Percentiles rank a stretch among this genome's conserved stretches.
phyloP scores from a whole-genome alignment of 2,113 vertebrate genomes.

The Entelurus aequoreus region DNA sequence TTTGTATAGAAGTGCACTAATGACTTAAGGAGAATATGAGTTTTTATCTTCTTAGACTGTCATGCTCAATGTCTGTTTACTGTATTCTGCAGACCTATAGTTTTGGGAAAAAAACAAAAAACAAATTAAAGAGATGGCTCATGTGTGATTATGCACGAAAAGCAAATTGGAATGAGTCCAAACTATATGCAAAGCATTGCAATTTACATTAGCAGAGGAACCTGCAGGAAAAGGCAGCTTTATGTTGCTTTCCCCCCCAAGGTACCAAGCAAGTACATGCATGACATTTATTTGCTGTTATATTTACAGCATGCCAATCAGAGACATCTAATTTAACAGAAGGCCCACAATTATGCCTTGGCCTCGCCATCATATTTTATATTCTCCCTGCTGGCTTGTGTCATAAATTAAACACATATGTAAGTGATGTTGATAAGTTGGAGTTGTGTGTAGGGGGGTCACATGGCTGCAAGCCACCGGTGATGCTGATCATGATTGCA shows the following conservation, averaged over 20 bases:
- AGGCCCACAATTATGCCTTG: constrained; percentile 57
- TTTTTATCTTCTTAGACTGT: constrained; percentile 50
- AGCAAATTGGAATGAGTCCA: constrained; percentile 56
- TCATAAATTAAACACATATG: neutral
- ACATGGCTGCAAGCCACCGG: constrained; percentile 29
- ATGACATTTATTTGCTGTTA: constrained; percentile 65
- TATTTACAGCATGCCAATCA: constrained; percentile 66
- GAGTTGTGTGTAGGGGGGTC: constrained; percentile 9
- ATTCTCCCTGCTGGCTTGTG: neutral
- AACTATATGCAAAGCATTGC: constrained; percentile 58
- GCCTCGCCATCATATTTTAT: constrained; percentile 37
- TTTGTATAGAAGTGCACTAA: too few species aligned
- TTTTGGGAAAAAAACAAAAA: constrained; percentile 39
- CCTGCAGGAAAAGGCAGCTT: constrained; percentile 61
- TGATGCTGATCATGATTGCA: constrained; percentile 44
- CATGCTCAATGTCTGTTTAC: constrained; percentile 45
- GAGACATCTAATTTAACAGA: constrained; percentile 63
- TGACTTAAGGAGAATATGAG: constrained; percentile 28
- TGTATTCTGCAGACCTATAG: constrained; percentile 20
- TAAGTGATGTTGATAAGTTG: constrained; percentile 11
- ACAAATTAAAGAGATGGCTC: too few species aligned
- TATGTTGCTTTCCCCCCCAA: constrained; percentile 47
- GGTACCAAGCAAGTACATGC: constrained; percentile 53
- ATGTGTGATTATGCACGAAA: constrained; percentile 34
- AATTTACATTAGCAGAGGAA: constrained; percentile 68